Conservation (phyloP, 2,113 vertebrate genomes). For the Catharus bicknelli region DNA sequence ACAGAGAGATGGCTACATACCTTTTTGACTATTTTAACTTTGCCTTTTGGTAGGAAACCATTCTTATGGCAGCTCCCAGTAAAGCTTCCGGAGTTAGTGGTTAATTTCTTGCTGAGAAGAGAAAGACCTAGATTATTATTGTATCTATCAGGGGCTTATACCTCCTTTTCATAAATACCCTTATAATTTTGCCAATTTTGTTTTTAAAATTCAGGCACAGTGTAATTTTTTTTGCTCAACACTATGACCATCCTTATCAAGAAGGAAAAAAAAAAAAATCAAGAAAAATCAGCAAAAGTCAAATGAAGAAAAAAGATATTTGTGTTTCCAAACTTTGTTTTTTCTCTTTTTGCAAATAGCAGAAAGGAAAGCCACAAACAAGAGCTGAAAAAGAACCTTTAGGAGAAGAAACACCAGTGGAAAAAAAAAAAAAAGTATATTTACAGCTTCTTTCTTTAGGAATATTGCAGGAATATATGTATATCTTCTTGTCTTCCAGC, state of each 20-base stretch:
- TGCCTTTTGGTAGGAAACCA: background rate
- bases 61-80: background rate
- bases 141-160: background rate
- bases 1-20: background rate
- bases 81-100: background rate
- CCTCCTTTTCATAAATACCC: background rate
- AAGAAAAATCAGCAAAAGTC: background rate
- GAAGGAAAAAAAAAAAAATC: background rate
- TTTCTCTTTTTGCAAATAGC: background rate
- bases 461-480: constrained; percentile 44
- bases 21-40: background rate
- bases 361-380: background rate
- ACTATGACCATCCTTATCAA: background rate
- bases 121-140: background rate
- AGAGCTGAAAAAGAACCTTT: background rate
- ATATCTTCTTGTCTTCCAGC: constrained; percentile 84
- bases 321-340: background rate
- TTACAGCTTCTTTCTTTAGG: background rate
- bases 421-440: background rate
- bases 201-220: background rate
- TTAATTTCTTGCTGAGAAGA: background rate
- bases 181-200: background rate
- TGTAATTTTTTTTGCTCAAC: background rate
- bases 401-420: background rate
- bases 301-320: background rate